Conservation (phyloP, 1,140 invertebrate genomes). For the Tetranychus urticae region DNA sequence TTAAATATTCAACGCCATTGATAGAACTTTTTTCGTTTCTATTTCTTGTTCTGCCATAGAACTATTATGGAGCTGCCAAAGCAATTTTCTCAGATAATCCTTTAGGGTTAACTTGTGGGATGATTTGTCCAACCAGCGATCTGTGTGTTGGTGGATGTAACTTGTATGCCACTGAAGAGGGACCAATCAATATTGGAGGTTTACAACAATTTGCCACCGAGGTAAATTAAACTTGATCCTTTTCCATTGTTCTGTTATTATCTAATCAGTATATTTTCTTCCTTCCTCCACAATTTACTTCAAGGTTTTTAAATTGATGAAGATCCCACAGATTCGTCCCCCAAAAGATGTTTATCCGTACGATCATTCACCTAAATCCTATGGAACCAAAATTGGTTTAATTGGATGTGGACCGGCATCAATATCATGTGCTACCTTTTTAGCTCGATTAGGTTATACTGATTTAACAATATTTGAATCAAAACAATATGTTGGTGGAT, state of each 20-base stretch:
- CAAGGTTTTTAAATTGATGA: slow-evolving; percentile 72
- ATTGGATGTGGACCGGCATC: slow-evolving; percentile 85
- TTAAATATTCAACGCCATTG: background rate
- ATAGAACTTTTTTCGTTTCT: slow-evolving; percentile 1
- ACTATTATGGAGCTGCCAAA: slow-evolving; percentile 94
- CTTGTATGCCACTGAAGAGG: slow-evolving; percentile 77
- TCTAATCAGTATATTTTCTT: slow-evolving; percentile 1
- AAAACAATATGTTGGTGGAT: slow-evolving; percentile 56
- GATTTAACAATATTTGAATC: slow-evolving; percentile 83
- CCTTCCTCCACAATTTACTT: slow-evolving; percentile 18
- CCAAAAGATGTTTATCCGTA: slow-evolving; percentile 23
- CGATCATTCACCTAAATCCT: slow-evolving; percentile 24
- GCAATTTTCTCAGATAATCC: slow-evolving; percentile 92
- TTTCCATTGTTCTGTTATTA: background rate
- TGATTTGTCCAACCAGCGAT: slow-evolving; percentile 97
- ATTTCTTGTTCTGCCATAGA: slow-evolving; percentile 28
- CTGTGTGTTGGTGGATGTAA: slow-evolving; percentile 95
- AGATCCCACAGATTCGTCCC: slow-evolving; percentile 54
- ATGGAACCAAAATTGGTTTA: slow-evolving; percentile 54
- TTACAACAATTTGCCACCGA: slow-evolving; percentile 93
- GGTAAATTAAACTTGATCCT: slow-evolving; percentile 24
- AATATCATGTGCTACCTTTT: slow-evolving; percentile 85
- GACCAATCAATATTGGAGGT: slow-evolving; percentile 92
- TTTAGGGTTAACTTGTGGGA: slow-evolving; percentile 81
- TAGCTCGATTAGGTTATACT: slow-evolving; percentile 71